Evolutionary conservation across 2,888 invertebrate species (phyloP), one percentile per base, ranked within the genome.

Genomic region (Geophilus truncorum): DNA sequence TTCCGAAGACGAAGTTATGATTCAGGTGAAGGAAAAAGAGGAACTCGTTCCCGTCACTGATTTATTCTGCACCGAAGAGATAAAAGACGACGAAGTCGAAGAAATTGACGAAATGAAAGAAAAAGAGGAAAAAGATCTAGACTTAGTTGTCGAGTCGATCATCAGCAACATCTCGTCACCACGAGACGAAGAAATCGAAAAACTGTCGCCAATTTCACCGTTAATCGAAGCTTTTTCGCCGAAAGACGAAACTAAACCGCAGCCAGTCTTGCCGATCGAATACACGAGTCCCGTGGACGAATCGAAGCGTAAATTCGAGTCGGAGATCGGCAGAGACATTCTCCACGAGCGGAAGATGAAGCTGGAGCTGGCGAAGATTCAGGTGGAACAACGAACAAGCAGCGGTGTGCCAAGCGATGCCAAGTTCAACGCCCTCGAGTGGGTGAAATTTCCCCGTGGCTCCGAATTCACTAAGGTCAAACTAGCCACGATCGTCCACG

Each of bases 321-420:
- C 89, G 0, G 89, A 89, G 83, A 89, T 89, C 25, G 89, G 89
- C 0, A 84, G 88, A 9, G 88, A 89, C 82, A 88, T 88, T 45
- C 86, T 89, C 0, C 84, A 88, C 7, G 89, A 89, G 79, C 84
- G 88, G 4, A 87, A 87, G 81, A 88, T 88, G 86, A 86, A 86
- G 30, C 87, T 87, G 77, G 89, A 89, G 81, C 83, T 88, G 81
- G 85, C 85, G 80, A 84, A 83, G 36, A 84, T 84, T 18, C 83
- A 84, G 70, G 82, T 82, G 12, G 84, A 84, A 75, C 82, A 81
- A 21, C 83, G 82, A 23, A 81, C 15, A 25, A n/a, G n/a, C n/a
- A n/a, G n/a, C n/a, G 62, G 23, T 62, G 25, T 25, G 25, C 23
- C 25, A 25, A 25, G 70, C 21, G 32, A 80, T 32, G 80, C 80